Base-by-base conservation (phyloP, 2,113 vertebrate genomes). In the Vicugna pacos region DNA sequence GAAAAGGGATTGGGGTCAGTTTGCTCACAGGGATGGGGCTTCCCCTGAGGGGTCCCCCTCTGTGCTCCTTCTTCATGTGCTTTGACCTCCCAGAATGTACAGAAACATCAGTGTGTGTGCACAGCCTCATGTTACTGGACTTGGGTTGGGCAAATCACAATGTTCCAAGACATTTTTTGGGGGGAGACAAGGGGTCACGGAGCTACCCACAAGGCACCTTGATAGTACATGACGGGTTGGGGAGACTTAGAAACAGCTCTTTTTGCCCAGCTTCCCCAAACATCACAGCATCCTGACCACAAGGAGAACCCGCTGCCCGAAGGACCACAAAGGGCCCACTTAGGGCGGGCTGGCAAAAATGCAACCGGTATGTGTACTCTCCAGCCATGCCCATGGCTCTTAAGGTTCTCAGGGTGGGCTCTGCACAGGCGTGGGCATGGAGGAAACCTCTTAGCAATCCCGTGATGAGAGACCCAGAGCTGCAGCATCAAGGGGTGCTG, bases 121-220 rank as follows among this genome's bases (percentile, higher is more conserved):
- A 24, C 22, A 8, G 17, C 35, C 73, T 54, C 6, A 11, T 0
- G 4, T 6, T 1, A 19, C 2, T 2, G 19, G 50, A 75, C 38
- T 22, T 7, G 76, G n/a, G 56, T 50, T 2, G 5, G 32, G 30
- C 19, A 15, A 8, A 28, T 0, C 1, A 11, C 11, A 22, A 35
- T 0, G 69, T 19, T 67, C 69, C 8, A 5, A 60, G 69, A 50
- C 3, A 3, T 28, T 60, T 16, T 3, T 0, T 0, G 3, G 2
- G 35, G 82, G 54, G 8, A 32, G 17, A 76, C 6, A 19, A 8
- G 26, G 7, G 38, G 58, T n/a, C 15, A 15, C 1, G 5, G 30
- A 3, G 52, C 12, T 56, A 3, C 52, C 77, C 60, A 2, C 0
- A 10, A 76, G 24, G 60, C 48, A 35, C 14, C 65, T 14, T 54